A percentile compares a stretch with the other conserved stretches of the same genome.
Evolutionary conservation across 1,140 invertebrate species (phyloP).

Genomic region (Araneus ventricosus): DNA sequence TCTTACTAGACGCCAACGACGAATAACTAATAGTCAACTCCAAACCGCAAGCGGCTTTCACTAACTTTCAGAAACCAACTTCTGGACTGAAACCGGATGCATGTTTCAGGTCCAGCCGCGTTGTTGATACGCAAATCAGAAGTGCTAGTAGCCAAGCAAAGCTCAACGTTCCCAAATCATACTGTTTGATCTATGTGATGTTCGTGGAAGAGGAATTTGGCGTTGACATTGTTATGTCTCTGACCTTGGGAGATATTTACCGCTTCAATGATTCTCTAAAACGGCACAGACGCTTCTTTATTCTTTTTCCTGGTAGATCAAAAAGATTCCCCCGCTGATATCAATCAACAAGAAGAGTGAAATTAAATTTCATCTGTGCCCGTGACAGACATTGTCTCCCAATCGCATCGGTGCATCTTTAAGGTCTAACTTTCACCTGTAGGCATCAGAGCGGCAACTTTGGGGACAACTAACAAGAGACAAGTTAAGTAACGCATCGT

Average conservation of each 20-base stretch:
- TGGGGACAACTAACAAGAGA: background rate
- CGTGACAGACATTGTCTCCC: slow-evolving; percentile 55
- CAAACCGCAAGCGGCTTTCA: background rate
- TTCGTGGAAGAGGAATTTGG: background rate
- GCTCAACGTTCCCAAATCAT: background rate
- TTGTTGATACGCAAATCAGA: slow-evolving; percentile 1
- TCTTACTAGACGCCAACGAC: background rate
- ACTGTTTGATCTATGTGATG: slow-evolving; percentile 12
- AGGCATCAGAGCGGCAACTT: background rate
- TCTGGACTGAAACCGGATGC: background rate
- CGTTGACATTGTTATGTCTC: slow-evolving; percentile 53
- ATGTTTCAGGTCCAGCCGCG: background rate
- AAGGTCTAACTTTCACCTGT: slow-evolving; percentile 35
- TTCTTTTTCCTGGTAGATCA: background rate
- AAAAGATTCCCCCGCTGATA: slow-evolving; percentile 58
- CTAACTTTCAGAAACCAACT: background rate
- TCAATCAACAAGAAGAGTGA: slow-evolving; percentile 43
- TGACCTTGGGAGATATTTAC: slow-evolving; percentile 61
- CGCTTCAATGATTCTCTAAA: slow-evolving; percentile 49
- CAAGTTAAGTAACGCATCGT: slow-evolving; percentile 11
- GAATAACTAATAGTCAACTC: background rate
- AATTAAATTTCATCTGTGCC: slow-evolving; percentile 47
- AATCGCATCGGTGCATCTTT: slow-evolving; percentile 25
- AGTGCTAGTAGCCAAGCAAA: background rate
- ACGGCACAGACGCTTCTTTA: slow-evolving; percentile 15